Percentiles rank a stretch among this genome's conserved stretches.
phyloP scores from a whole-genome alignment of 2,888 invertebrate species.

The Eupithecia pulchellata region DNA sequence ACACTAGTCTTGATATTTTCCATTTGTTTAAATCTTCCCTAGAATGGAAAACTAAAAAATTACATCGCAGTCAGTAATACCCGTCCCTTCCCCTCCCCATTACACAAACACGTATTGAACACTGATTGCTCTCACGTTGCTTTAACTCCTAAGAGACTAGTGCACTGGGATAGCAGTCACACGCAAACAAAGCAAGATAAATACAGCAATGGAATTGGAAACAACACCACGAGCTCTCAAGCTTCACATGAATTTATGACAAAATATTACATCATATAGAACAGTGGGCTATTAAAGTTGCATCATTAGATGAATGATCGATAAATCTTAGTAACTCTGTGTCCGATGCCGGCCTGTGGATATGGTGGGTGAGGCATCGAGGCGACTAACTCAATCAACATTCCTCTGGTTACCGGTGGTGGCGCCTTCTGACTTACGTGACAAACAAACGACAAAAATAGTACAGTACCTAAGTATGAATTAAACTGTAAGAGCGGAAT shows the following conservation, averaged over 20 bases:
- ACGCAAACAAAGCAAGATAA: too few relatives aligned
- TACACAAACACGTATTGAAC: too few relatives aligned
- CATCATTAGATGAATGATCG: constrained; percentile 43
- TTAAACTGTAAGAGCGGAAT: not conserved
- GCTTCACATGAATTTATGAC: constrained; percentile 24
- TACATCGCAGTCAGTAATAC: too few relatives aligned
- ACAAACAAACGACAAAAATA: not conserved
- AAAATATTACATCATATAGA: constrained; percentile 39
- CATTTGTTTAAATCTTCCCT: too few relatives aligned
- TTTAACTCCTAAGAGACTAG: too few relatives aligned
- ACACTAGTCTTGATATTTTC: too few relatives aligned
- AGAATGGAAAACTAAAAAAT: too few relatives aligned
- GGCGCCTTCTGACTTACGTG: constrained; percentile 20
- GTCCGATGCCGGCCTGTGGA: constrained; percentile 5
- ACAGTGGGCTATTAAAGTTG: constrained; percentile 42
- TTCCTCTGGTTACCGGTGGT: constrained; percentile 48
- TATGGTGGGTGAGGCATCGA: not conserved
- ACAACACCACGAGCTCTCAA: constrained; percentile 7
- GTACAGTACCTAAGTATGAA: not conserved
- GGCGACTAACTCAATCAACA: constrained; percentile 65
- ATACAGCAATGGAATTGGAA: not conserved
- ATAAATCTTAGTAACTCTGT: constrained; percentile 41
- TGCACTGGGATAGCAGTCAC: too few relatives aligned
- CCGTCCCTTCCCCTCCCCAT: too few relatives aligned
- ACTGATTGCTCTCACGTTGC: too few relatives aligned